phyloP scores from a whole-genome alignment of 2,113 vertebrate species.

The Cercocebus atys region DNA sequence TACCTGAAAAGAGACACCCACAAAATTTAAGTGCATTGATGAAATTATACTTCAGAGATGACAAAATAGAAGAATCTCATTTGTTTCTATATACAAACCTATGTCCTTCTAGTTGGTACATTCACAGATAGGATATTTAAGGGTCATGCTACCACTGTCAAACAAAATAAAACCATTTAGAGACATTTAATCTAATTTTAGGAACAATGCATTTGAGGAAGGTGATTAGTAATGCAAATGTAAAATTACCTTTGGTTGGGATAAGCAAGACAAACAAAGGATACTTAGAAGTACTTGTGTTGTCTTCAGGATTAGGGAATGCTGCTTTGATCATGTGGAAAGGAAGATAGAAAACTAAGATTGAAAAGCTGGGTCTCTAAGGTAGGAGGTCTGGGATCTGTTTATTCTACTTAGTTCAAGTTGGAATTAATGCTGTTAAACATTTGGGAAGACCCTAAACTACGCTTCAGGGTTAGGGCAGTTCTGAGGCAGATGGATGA shows the following conservation, averaged over 20 bases:
- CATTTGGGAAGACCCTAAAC: neutral
- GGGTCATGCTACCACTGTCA: neutral
- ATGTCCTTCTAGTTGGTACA: neutral
- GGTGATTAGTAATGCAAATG: slow-evolving; percentile 31
- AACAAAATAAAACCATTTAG: neutral
- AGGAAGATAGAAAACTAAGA: neutral
- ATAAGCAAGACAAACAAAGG: slow-evolving; percentile 30
- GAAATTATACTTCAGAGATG: neutral
- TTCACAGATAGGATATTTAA: neutral
- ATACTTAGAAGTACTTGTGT: neutral
- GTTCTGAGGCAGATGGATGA: neutral
- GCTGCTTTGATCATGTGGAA: slow-evolving; percentile 40
- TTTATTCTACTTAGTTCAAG: neutral
- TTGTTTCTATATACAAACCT: neutral
- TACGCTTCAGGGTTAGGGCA: neutral
- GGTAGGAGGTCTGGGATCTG: neutral
- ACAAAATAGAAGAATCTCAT: neutral
- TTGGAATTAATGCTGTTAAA: neutral
- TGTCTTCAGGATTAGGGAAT: neutral
- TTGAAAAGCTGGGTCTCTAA: neutral
- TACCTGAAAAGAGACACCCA: neutral
- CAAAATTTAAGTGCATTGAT: neutral
- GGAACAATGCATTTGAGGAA: slow-evolving; percentile 22
- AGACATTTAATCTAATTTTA: neutral
- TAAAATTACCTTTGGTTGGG: neutral